Base-by-base conservation (phyloP, 2,888 invertebrate genomes). In the Megastigmus dorsalis region DNA sequence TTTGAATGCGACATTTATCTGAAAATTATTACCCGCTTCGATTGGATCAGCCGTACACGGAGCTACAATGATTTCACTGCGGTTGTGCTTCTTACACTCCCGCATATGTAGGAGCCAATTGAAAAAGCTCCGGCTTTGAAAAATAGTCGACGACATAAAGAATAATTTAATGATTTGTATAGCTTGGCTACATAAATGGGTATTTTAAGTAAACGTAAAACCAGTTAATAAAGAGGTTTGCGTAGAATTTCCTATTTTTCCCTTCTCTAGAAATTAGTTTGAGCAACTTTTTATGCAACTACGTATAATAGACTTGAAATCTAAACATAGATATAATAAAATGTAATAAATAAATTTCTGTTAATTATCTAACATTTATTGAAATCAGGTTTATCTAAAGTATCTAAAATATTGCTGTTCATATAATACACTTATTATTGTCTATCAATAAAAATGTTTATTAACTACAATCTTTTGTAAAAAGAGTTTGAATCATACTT, bases 141-240 rank as follows among this genome's bases (percentile, higher is more conserved):
- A n/a, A 13, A 20, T 30, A 5, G 6, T 43, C 18, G 3, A 41
- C 28, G 28, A 6, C 50, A 52, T 52, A n/a, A 13, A 43, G n/a
- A 18, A 10, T 41, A 33, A 52, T 65, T 28, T 28, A 65, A 65
- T 28, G 26, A 65, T 65, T 65, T 23, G 26, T 52, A 9, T 15
- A 30, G n/a, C n/a, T n/a, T 36, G 20, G 41, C 13, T 13, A 28
- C 52, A 52, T 7, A 6, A 28, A 28, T 13, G 30, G 2, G 5
- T 18, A 3, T 7, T 30, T 15, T 9, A n/a, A 33, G 4, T 30
- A 33, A 15, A n/a, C 18, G 15, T 54, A 15, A 28, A 15, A 43
- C 45, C 7, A 55, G 20, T 45, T 55, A 57, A 67, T 30, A 33
- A 43, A 67, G 26, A 41, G 30, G 41, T 52, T 65, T 41, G 41